Evolutionary conservation across 2,113 vertebrate species (phyloP), one percentile per base, ranked within the genome.

Genomic region (Cercocebus atys): DNA sequence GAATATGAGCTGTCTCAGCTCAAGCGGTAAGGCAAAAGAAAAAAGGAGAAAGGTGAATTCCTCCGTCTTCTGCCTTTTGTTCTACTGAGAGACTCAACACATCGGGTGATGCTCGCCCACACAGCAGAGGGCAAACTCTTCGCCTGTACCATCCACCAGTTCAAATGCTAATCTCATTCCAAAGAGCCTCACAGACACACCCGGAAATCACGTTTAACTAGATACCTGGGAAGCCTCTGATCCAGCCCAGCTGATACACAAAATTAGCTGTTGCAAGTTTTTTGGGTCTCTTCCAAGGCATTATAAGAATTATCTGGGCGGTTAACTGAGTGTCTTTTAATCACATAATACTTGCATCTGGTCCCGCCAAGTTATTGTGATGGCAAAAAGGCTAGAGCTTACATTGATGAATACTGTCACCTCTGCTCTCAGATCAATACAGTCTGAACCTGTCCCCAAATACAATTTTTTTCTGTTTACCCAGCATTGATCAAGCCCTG

Each of bases 401-500:
- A 20, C 38, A 32, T 10, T 18, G 73, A 76, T 76, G 3, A 18
- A 20, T 32, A 11, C 2, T 0, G 4, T 59, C 25, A 61, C 35
- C 76, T 91, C 70, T 70, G 93, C 38, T 45, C 76, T 52, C 5
- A 0, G 72, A 91, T 97, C 93, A 22, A 68, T 52, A 50, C 11
- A 10, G 70, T 47, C 93, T 75, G 45, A 66, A 61, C 55, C 0
- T 6, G 64, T 83, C 52, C 10, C n/a, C 30, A 80, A 93, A 90
- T 83, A 73, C 94, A 73, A 93, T 91, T 59, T 61, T 76, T 93
- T 93, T 91, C 83, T 52, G 20, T 94, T 95, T 91, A 96, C 61
- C 43, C 32, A 20, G 76, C 40, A 93, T 95, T 25, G 90, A 96
- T 64, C 72, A 72, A 30, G 6, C 6, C 8, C 47, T 1, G 30